Evolutionary conservation across 1,140 invertebrate species (phyloP), one percentile per base, ranked within the genome.

Genomic region (Brachionus calyciflorus): DNA sequence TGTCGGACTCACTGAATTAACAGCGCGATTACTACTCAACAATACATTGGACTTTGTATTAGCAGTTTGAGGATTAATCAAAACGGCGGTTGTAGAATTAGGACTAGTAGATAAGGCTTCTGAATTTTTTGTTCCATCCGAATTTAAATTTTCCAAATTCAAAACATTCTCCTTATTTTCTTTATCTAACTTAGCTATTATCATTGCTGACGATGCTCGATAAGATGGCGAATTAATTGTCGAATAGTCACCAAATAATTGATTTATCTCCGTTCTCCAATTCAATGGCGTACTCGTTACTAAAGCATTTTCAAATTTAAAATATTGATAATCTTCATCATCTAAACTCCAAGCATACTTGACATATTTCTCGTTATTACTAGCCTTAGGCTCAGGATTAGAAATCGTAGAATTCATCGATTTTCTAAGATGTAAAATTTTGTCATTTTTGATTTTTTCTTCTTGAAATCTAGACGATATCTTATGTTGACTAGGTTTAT

Each of bases 181-280:
- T 60, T 60, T 60, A 33, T 33, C 30, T 10, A 60, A 33, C 30
- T 33, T 60, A 17, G 33, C 37, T 37, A 60, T 17, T 17, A 60
- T 33, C 55, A 60, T 60, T 19, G 60, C 60, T 44, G 60, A 65
- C 10, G 60, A 65, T 26, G 60, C 40, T 41, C 60, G 33, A 41
- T 65, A 65, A 21, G 60, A 65, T 24, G 60, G 60, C 60, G 60
- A 65, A 14, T 65, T 65, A 24, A 65, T 65, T 44, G 17, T 26
- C 9, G 60, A 65, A 24, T 65, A 65, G 6, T 65, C 60, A 26
- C 41, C 60, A 24, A 44, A 65, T 41, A 65, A 44, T 26, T 44
- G 41, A 19, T 24, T 44, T 5, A 65, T 19, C 10, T 44, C 37
- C 5, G 60, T 44, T 7, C 60, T 17, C 60, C 60, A 65, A 12